Evolutionary conservation across 2,113 vertebrate species (phyloP).

Genomic region (Peromyscus polionotus): DNA sequence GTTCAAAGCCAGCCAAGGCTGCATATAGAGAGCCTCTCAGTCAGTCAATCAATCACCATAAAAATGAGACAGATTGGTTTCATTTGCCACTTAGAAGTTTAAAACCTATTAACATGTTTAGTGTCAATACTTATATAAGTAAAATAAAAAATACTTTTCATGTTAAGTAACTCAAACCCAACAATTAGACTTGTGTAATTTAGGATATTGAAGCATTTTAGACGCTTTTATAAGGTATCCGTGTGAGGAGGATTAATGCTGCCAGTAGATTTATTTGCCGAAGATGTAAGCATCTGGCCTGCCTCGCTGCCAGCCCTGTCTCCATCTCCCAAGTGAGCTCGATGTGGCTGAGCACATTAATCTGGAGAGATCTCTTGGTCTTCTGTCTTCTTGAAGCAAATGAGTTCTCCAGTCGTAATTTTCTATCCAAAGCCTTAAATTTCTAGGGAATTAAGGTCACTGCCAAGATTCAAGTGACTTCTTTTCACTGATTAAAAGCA

Average conservation of each 20-base stretch:
- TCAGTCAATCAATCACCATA: neutral
- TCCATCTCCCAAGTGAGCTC: conserved; percentile 13
- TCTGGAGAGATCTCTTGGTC: conserved; percentile 52
- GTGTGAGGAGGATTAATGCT: conserved; percentile 44
- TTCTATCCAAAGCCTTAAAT: conserved; percentile 62
- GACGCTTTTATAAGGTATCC: conserved; percentile 7
- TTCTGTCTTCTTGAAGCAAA: conserved; percentile 22
- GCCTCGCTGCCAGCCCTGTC: neutral
- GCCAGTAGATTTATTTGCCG: conserved; percentile 67
- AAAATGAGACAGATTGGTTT: conserved; percentile 25
- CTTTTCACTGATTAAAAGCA: conserved; percentile 45
- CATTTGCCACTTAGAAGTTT: neutral
- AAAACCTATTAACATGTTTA: conserved; percentile 27
- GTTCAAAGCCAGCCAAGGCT: neutral
- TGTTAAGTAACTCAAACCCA: conserved; percentile 25
- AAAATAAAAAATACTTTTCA: conserved; percentile 32
- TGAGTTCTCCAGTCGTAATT: conserved; percentile 27
- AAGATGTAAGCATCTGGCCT: conserved; percentile 66
- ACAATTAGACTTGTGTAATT: neutral
- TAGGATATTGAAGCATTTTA: conserved; percentile 49
- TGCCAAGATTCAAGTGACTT: conserved; percentile 60
- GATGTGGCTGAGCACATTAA: neutral
- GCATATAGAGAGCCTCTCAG: neutral
- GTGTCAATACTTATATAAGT: conserved; percentile 2
- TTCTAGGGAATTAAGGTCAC: conserved; percentile 37